Conservation (phyloP, 2,888 invertebrate genomes). For the Ochropleura plecta region DNA sequence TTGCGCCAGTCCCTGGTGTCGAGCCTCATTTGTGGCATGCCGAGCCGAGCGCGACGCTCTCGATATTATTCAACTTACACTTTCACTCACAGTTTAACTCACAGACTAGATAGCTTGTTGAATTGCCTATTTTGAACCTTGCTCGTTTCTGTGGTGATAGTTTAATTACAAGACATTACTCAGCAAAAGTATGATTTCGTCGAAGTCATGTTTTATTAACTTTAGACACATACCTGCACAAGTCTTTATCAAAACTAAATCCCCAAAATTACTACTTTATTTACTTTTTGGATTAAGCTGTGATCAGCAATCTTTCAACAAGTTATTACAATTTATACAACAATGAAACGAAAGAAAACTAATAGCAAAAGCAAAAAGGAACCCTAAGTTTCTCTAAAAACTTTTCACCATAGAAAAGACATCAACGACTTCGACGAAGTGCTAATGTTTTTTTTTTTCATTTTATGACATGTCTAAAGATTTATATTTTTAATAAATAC, state of each 20-base stretch:
- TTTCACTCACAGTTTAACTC: slow-evolving; percentile 68
- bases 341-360: neutral
- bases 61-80: slow-evolving; percentile 74
- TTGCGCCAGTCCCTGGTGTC: neutral
- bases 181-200: neutral
- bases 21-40: slow-evolving; percentile 16
- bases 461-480: neutral
- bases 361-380: neutral
- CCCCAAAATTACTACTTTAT: neutral
- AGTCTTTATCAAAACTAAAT: neutral
- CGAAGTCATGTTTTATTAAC: neutral
- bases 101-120: neutral
- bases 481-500: neutral
- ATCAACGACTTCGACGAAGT: slow-evolving; percentile 60
- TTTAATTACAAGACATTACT: neutral
- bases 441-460: neutral
- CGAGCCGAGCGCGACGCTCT: slow-evolving; percentile 65
- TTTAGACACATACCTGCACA: neutral
- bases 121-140: slow-evolving; percentile 11
- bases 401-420: slow-evolving; percentile 57
- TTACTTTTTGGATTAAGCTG: neutral
- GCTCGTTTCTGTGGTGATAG: neutral
- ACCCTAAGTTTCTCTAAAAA: neutral
- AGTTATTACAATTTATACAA: neutral
- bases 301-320: neutral